phyloP scores from a whole-genome alignment of 2,797 vertebrate genomes.

The Gorsachius magnificus region DNA sequence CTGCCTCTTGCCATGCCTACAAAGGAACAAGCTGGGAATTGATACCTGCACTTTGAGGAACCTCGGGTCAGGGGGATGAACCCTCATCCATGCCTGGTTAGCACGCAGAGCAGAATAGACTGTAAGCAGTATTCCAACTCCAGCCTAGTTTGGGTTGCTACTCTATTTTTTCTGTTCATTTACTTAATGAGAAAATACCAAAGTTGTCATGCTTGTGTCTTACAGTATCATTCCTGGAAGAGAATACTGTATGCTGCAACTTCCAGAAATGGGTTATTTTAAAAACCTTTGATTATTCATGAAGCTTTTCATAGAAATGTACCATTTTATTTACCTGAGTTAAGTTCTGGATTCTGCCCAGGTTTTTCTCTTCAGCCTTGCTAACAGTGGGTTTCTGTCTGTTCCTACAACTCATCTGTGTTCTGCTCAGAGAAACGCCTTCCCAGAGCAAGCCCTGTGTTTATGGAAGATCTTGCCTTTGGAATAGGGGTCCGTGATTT shows the following conservation, averaged over 20 bases:
- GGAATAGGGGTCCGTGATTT: conserved; percentile 12
- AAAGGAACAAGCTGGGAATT: background rate
- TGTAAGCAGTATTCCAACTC: background rate
- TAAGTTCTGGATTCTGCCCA: conserved; percentile 49
- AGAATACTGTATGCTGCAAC: background rate
- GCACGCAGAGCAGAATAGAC: background rate
- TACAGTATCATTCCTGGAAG: background rate
- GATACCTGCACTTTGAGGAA: background rate
- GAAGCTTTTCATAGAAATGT: conserved; percentile 35
- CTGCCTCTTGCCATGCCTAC: background rate
- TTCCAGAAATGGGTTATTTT: conserved; percentile 27
- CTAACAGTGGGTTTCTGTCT: conserved; percentile 58
- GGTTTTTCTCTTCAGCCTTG: background rate
- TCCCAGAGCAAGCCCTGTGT: background rate
- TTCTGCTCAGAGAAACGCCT: conserved; percentile 25
- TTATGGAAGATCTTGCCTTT: conserved; percentile 51
- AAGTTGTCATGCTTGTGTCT: background rate
- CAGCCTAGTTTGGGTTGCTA: background rate
- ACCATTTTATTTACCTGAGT: conserved; percentile 55
- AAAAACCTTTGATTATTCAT: conserved; percentile 30
- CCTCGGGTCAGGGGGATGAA: rapidly evolving
- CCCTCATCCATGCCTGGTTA: background rate
- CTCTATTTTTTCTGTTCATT: background rate
- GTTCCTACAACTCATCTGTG: conserved; percentile 54
- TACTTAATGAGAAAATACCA: background rate